phyloP scores from a whole-genome alignment of 2,113 vertebrate genomes.

The Tricholaema leucomelas region DNA sequence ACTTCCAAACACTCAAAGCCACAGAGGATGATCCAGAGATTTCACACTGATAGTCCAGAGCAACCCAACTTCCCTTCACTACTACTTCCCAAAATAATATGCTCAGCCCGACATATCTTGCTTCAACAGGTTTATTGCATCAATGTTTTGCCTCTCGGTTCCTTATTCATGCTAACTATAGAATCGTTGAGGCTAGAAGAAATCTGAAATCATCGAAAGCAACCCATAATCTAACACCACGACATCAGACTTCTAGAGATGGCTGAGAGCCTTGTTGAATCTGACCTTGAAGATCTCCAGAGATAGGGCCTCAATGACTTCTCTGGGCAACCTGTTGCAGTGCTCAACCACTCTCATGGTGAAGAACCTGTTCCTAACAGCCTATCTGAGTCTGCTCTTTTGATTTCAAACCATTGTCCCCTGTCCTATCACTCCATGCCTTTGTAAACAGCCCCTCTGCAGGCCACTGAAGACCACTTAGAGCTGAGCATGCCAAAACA shows the following conservation, averaged over 20 bases:
- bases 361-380: too few species aligned
- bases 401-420: too few species aligned
- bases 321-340: too few species aligned
- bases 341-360: too few species aligned
- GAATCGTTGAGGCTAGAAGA: too few species aligned
- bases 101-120: not conserved
- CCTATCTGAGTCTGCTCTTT: too few species aligned
- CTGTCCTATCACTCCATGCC: too few species aligned
- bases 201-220: too few species aligned
- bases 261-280: too few species aligned
- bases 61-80: not conserved
- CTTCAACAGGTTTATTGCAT: not conserved
- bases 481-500: not conserved
- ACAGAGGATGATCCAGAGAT: rapidly evolving
- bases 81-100: not conserved
- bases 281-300: not conserved
- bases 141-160: not conserved
- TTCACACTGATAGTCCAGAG: not conserved
- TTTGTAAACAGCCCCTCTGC: too few species aligned
- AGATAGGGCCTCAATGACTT: not conserved
- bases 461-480: not conserved
- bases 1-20: not conserved
- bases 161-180: not conserved
- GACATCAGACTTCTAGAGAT: too few species aligned
- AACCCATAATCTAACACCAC: too few species aligned